Percentiles rank a stretch among this genome's conserved stretches.
Evolutionary conservation across 1,140 invertebrate genomes (phyloP).

Genomic region (Aphaenogaster ashmeadi): DNA sequence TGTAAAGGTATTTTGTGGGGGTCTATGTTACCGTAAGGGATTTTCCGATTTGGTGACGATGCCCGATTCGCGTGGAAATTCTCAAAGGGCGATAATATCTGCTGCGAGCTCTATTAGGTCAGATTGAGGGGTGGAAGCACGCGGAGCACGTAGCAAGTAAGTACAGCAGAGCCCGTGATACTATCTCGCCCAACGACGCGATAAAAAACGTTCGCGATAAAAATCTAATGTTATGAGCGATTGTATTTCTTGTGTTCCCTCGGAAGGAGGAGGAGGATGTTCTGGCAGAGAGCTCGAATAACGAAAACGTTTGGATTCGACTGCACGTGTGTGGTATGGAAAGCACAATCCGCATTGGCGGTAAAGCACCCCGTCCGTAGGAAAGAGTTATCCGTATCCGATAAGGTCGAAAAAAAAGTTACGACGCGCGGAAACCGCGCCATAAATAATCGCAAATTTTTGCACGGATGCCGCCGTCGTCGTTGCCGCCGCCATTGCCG

Average conservation of each 20-base stretch:
- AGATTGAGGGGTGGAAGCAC: slow-evolving; percentile 17
- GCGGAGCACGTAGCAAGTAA: slow-evolving; percentile 34
- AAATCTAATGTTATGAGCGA: slow-evolving; percentile 56
- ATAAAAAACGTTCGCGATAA: slow-evolving; percentile 45
- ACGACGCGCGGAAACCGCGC: slow-evolving; percentile 56
- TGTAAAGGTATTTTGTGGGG: background rate
- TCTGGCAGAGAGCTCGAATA: background rate
- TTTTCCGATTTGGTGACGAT: slow-evolving; percentile 34
- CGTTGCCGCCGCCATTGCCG: slow-evolving; percentile 13
- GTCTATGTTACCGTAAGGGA: background rate
- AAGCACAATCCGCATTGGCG: slow-evolving; percentile 54
- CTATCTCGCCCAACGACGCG: slow-evolving; percentile 13
- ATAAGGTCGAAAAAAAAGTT: slow-evolving; percentile 58
- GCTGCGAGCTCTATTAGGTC: slow-evolving; percentile 47
- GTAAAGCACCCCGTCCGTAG: slow-evolving; percentile 35
- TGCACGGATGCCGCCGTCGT: slow-evolving; percentile 36
- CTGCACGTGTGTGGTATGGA: background rate
- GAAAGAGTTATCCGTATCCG: slow-evolving; percentile 62
- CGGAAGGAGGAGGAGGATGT: background rate
- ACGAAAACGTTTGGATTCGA: slow-evolving; percentile 15
- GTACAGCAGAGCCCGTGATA: background rate
- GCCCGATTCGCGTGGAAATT: slow-evolving; percentile 27
- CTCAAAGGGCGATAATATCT: slow-evolving; percentile 42
- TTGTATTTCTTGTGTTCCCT: slow-evolving; percentile 25
- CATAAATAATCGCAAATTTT: slow-evolving; percentile 72